These are phyloP conservation scores for Exaiptasia diaphana DNA, from an alignment of 64 coral and sea anemone genomes.

Conservation along the genomic window DNA sequence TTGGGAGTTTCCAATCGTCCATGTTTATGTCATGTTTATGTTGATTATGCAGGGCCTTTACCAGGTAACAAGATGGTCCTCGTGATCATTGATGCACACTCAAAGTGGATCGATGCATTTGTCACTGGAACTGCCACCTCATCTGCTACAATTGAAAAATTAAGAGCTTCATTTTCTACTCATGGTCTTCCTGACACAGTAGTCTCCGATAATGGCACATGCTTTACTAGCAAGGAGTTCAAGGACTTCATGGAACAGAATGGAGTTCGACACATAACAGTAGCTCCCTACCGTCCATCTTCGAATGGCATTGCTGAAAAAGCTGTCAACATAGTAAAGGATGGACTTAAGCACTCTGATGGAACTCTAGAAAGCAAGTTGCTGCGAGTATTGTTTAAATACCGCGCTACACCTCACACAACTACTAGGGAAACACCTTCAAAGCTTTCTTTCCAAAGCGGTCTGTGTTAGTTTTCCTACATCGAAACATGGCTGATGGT, in stretches of 20 bases:
- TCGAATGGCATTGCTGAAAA: constrained; percentile 41
- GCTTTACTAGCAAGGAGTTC: constrained; percentile 41
- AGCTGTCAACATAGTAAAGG: background rate
- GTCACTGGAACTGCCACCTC: background rate
- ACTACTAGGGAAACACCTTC: background rate
- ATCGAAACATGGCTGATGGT: background rate
- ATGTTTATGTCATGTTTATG: background rate
- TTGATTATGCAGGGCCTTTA: constrained; percentile 28
- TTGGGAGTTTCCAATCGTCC: background rate
- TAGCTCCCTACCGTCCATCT: constrained; percentile 28
- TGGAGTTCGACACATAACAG: constrained; percentile 18
- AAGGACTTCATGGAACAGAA: constrained; percentile 6
- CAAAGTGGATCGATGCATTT: constrained; percentile 19
- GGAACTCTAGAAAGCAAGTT: background rate
- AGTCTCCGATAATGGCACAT: constrained; percentile 23
- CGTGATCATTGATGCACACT: constrained; percentile 3
- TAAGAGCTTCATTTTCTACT: background rate
- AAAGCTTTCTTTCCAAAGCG: background rate
- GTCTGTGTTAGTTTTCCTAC: background rate
- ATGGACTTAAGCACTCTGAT: background rate
- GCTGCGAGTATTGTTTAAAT: background rate
- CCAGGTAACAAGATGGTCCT: constrained; percentile 12
- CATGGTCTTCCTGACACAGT: constrained; percentile 18
- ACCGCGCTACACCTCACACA: constrained; percentile 20
- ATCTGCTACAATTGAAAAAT: background rate